These are phyloP conservation scores for Poeciliopsis retropinna DNA, from an alignment of 2,113 vertebrate genomes.

Conservation along the genomic window DNA sequence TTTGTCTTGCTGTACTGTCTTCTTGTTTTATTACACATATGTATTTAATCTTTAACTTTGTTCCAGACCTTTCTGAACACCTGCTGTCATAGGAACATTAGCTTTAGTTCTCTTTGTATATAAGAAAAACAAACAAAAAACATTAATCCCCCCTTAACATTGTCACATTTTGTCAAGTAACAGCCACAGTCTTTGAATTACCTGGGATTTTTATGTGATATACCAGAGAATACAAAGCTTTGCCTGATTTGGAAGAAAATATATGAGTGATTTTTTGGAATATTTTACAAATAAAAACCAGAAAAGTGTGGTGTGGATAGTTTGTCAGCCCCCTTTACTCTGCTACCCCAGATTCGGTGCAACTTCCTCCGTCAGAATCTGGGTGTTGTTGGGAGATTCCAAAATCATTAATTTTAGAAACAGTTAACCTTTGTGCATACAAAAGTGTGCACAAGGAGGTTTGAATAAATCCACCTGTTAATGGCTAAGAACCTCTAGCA, in stretches of 20 bases:
- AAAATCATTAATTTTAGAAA: too few relatives aligned
- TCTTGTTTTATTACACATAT: conserved; percentile 14
- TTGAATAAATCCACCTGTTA: too few relatives aligned
- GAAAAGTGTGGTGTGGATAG: neutral
- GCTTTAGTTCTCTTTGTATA: neutral
- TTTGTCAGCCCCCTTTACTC: too few relatives aligned
- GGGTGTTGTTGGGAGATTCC: too few relatives aligned
- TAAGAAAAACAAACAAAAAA: neutral
- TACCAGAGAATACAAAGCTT: neutral
- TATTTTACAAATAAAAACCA: neutral
- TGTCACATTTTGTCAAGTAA: neutral
- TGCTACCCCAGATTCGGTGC: too few relatives aligned
- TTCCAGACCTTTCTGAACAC: conserved; percentile 10
- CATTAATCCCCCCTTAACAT: neutral
- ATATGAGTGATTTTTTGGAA: neutral
- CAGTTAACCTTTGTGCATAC: too few relatives aligned
- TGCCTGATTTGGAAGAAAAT: neutral
- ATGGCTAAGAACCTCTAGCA: too few relatives aligned
- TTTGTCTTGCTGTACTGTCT: conserved; percentile 11
- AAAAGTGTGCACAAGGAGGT: too few relatives aligned
- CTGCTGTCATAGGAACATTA: neutral
- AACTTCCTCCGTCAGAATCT: too few relatives aligned
- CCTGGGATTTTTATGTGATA: neutral
- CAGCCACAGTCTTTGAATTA: too few relatives aligned
- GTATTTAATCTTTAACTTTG: neutral